Percentiles rank a stretch among this genome's conserved stretches.
Evolutionary conservation across 2,888 invertebrate species (phyloP).

Genomic region (Calameuta idolon): DNA sequence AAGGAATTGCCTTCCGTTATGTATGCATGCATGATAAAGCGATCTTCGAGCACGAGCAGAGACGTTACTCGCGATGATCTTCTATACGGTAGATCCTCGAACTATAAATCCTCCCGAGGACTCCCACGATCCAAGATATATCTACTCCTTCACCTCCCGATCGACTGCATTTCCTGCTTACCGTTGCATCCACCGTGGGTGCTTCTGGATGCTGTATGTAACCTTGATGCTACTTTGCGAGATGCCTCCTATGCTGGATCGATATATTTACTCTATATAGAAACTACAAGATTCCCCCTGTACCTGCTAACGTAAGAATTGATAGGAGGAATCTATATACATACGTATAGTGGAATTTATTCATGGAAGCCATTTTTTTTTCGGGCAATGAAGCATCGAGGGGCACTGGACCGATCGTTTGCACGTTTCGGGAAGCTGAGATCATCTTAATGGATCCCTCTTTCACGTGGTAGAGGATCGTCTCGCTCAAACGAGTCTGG

Average conservation of each 20-base stretch:
- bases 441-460: neutral
- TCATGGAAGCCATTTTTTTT: neutral
- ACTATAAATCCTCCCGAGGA: constrained; percentile 50
- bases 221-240: constrained; percentile 47
- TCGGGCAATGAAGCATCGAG: neutral
- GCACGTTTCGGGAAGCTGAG: neutral
- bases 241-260: constrained; percentile 13
- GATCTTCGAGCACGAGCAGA: constrained; percentile 38
- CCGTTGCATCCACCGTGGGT: constrained; percentile 42
- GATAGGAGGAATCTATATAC: neutral
- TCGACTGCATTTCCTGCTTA: constrained; percentile 51
- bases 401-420: neutral
- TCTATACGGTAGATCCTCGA: constrained; percentile 37
- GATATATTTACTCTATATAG: neutral
- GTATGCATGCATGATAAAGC: constrained; percentile 37
- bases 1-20: constrained; percentile 26
- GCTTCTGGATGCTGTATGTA: constrained; percentile 38
- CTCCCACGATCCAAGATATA: constrained; percentile 50
- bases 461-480: neutral
- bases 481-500: neutral
- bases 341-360: neutral
- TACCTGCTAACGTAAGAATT: neutral
- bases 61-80: constrained; percentile 45
- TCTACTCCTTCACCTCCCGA: constrained; percentile 33
- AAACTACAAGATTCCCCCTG: neutral